phyloP scores from a whole-genome alignment of 2,888 invertebrate species.

The Apoderus coryli region DNA sequence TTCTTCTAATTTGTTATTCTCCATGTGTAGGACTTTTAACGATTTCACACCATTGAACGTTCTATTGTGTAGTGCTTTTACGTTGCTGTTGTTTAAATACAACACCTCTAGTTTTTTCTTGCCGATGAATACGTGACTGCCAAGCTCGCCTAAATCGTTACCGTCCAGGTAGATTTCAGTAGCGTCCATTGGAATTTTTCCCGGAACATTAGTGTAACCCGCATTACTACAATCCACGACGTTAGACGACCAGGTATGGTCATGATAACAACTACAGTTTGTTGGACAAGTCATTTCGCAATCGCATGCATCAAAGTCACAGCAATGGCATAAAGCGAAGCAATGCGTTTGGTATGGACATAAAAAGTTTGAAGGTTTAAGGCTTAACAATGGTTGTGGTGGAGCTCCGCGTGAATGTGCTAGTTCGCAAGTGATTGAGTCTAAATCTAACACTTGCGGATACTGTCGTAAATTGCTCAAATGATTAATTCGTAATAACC shows the following conservation, averaged over 20 bases:
- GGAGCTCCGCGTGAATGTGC: conserved; percentile 48
- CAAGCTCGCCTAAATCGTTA: conserved; percentile 61
- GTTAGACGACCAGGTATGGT: conserved; percentile 73
- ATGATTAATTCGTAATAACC: conserved; percentile 68
- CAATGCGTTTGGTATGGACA: conserved; percentile 73
- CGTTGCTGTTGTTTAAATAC: conserved; percentile 65
- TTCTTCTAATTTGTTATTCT: conserved; percentile 56
- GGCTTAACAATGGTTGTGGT: conserved; percentile 48
- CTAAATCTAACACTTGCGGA: conserved; percentile 67
- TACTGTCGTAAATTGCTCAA: conserved; percentile 56
- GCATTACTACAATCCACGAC: conserved; percentile 70
- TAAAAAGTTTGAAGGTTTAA: conserved; percentile 62
- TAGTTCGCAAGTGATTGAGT: conserved; percentile 61
- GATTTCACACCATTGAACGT: conserved; percentile 69
- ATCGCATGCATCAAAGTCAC: conserved; percentile 82
- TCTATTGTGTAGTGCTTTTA: conserved; percentile 61
- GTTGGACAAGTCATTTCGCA: conserved; percentile 83
- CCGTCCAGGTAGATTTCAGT: conserved; percentile 78
- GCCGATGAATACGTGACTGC: conserved; percentile 76
- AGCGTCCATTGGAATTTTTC: conserved; percentile 77
- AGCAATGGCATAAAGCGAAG: conserved; percentile 76
- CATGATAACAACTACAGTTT: conserved; percentile 77
- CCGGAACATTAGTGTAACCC: conserved; percentile 59
- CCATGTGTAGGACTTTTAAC: conserved; percentile 59
- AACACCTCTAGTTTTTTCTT: conserved; percentile 67